A percentile compares a stretch with the other conserved stretches of the same genome.
Conservation (phyloP, 1,140 invertebrate species). For the Batillaria attramentaria region DNA sequence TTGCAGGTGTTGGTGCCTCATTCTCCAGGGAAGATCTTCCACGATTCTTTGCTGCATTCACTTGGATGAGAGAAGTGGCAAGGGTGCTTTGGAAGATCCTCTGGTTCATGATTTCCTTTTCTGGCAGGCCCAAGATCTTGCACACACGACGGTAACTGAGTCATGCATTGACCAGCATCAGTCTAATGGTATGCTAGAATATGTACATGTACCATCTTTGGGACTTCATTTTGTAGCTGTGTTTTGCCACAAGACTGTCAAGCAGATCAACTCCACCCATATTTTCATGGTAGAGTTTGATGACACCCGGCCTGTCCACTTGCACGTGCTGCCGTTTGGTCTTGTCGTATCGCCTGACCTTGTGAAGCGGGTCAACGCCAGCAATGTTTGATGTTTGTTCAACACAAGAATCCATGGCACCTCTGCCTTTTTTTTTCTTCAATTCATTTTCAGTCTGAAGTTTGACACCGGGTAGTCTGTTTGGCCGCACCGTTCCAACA, state of each 20-base stretch:
- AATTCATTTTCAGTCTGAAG: neutral
- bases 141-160: too few relatives aligned
- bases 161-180: too few relatives aligned
- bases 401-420: neutral
- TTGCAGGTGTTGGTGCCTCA: too few relatives aligned
- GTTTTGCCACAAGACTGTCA: neutral
- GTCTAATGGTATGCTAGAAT: too few relatives aligned
- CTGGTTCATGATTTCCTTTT: too few relatives aligned
- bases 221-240: neutral
- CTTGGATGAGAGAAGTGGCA: too few relatives aligned
- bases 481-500: slow-evolving; percentile 20
- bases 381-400: neutral
- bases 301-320: too few relatives aligned
- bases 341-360: neutral
- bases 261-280: slow-evolving; percentile 9
- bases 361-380: neutral
- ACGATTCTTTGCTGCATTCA: too few relatives aligned
- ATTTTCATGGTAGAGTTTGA: neutral
- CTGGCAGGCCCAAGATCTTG: too few relatives aligned
- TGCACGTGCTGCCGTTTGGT: neutral
- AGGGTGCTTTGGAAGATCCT: too few relatives aligned
- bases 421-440: neutral
- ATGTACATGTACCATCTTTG: slow-evolving; percentile 12
- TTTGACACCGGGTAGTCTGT: neutral
- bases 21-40: too few relatives aligned